phyloP scores from a whole-genome alignment of 2,113 vertebrate species.

The Eretmochelys imbricata region DNA sequence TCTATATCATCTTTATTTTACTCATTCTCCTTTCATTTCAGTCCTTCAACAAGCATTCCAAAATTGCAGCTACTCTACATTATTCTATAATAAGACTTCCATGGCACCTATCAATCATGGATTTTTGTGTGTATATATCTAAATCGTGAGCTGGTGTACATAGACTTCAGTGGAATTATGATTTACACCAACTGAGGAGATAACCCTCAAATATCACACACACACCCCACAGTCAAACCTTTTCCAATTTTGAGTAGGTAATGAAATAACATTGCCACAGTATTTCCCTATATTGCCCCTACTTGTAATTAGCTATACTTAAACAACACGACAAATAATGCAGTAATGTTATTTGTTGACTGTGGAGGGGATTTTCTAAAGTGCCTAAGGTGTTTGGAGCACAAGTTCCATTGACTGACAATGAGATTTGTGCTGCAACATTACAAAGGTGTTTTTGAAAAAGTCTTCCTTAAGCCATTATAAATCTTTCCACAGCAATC shows the following conservation, averaged over 20 bases:
- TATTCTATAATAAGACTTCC: not conserved
- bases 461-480: fast-evolving
- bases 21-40: not conserved
- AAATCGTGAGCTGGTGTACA: not conserved
- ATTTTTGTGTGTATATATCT: fast-evolving
- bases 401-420: not conserved
- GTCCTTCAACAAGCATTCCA: not conserved
- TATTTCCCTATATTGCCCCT: not conserved
- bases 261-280: not conserved
- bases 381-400: not conserved
- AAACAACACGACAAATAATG: not conserved
- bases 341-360: not conserved
- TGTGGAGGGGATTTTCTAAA: not conserved
- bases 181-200: not conserved
- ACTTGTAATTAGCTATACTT: not conserved
- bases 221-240: not conserved
- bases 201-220: not conserved
- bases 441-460: not conserved
- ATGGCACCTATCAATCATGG: not conserved
- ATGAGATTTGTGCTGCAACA: not conserved
- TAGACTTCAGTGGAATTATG: not conserved
- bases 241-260: not conserved
- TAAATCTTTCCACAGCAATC: not conserved
- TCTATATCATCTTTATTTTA: not conserved
- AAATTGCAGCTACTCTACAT: not conserved